Conservation (phyloP, 1,140 invertebrate species). For the Drosophila burlai region DNA sequence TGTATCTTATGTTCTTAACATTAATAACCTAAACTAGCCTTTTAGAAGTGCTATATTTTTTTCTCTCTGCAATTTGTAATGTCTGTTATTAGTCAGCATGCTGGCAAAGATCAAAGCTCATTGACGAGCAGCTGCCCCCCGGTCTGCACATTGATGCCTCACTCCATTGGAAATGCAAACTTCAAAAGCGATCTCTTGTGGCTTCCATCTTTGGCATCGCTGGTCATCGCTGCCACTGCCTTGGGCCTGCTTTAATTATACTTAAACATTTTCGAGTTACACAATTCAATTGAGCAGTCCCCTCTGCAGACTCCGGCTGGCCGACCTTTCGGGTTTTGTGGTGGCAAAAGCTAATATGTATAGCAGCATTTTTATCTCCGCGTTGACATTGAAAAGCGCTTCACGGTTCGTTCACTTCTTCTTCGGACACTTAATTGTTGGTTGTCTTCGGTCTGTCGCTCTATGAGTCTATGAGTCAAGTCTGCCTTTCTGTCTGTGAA, state of each 20-base stretch:
- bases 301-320: slow-evolving; percentile 22
- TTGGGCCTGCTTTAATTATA: slow-evolving; percentile 61
- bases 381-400: slow-evolving; percentile 78
- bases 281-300: slow-evolving; percentile 62
- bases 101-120: slow-evolving; percentile 65
- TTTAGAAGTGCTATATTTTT: not conserved
- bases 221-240: slow-evolving; percentile 3
- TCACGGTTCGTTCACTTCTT: slow-evolving; percentile 78
- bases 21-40: too few species aligned
- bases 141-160: slow-evolving; percentile 18
- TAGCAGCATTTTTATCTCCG: slow-evolving; percentile 60
- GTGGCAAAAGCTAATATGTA: slow-evolving; percentile 17
- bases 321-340: slow-evolving; percentile 41
- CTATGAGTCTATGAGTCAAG: slow-evolving; percentile 5
- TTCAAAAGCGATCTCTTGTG: slow-evolving; percentile 63
- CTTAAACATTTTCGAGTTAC: slow-evolving; percentile 67
- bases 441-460: slow-evolving; percentile 37
- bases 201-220: slow-evolving; percentile 39
- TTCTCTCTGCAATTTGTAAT: not conserved
- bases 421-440: slow-evolving; percentile 64
- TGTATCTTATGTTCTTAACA: not conserved
- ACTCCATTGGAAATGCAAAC: slow-evolving; percentile 33
- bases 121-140: slow-evolving; percentile 35
- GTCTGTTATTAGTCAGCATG: slow-evolving; percentile 25
- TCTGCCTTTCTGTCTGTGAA: slow-evolving; percentile 21